phyloP scores from a whole-genome alignment of 2,113 vertebrate genomes.

The Cheirogaleus medius region DNA sequence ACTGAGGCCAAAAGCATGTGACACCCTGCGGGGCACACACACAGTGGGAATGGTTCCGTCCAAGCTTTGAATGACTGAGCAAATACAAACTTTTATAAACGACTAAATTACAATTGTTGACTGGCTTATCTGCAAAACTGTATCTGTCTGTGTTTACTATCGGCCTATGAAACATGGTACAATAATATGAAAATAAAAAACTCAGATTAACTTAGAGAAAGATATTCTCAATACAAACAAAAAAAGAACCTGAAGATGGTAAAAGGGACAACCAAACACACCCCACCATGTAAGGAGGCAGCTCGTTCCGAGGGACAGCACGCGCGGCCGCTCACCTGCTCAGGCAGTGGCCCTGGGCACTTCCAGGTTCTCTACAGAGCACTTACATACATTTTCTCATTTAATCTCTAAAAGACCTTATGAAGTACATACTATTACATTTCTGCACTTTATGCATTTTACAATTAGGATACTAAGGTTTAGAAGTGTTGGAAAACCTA shows the following conservation, averaged over 20 bases:
- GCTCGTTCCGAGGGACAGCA: too few relatives aligned
- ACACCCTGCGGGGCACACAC: neutral
- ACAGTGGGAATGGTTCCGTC: neutral
- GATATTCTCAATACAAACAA: neutral
- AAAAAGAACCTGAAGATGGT: neutral
- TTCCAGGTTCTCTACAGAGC: neutral
- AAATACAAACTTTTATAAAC: neutral
- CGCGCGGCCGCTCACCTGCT: accelerated
- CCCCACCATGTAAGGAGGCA: neutral
- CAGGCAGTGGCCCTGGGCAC: neutral
- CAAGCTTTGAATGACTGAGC: neutral
- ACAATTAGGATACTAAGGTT: neutral
- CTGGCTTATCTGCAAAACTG: neutral
- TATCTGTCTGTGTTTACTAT: neutral
- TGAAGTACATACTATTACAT: neutral
- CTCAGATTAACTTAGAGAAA: neutral
- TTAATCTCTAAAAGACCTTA: neutral
- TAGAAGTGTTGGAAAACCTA: neutral
- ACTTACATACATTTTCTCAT: neutral
- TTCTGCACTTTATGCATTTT: neutral
- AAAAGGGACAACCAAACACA: neutral
- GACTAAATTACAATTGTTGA: neutral
- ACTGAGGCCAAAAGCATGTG: neutral
- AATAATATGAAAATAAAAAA: neutral
- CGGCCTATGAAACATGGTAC: neutral